These are phyloP conservation scores for Enteromius treurensis DNA, from an alignment of 2,797 vertebrate genomes.

Conservation along the genomic window DNA sequence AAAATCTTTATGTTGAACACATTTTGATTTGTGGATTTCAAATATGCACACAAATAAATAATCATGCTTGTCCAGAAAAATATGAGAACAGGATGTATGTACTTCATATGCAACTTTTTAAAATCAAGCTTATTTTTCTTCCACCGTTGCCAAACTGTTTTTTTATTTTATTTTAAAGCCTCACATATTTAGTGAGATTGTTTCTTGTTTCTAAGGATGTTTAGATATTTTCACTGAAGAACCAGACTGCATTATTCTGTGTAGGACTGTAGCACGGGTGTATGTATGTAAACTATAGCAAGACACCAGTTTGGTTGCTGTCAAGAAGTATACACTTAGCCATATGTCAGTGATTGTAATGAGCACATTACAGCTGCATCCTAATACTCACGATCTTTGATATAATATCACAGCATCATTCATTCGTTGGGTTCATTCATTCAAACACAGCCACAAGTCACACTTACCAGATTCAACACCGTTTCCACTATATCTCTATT, in stretches of 20 bases:
- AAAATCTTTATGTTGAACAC: background rate
- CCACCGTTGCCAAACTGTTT: background rate
- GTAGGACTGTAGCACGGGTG: background rate
- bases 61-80: background rate
- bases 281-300: background rate
- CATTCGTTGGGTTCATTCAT: background rate
- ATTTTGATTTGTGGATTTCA: background rate
- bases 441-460: constrained; percentile 14
- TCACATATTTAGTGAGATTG: background rate
- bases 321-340: background rate
- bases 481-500: constrained; percentile 94
- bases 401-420: background rate
- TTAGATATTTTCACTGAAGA: background rate
- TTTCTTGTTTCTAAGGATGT: too few species aligned
- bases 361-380: constrained; percentile 1
- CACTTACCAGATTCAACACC: constrained; percentile 92
- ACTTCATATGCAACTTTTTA: background rate
- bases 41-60: background rate
- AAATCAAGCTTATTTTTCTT: background rate
- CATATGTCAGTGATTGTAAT: constrained; percentile 9
- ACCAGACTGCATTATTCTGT: background rate
- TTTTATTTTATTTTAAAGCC: too few species aligned
- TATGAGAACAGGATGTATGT: too few species aligned
- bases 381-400: constrained; percentile 3
- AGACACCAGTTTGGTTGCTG: constrained; percentile 26